A percentile compares a stretch with the other conserved stretches of the same genome.
phyloP scores from a whole-genome alignment of 2,113 vertebrate genomes.

The Macroglossus sobrinus region DNA sequence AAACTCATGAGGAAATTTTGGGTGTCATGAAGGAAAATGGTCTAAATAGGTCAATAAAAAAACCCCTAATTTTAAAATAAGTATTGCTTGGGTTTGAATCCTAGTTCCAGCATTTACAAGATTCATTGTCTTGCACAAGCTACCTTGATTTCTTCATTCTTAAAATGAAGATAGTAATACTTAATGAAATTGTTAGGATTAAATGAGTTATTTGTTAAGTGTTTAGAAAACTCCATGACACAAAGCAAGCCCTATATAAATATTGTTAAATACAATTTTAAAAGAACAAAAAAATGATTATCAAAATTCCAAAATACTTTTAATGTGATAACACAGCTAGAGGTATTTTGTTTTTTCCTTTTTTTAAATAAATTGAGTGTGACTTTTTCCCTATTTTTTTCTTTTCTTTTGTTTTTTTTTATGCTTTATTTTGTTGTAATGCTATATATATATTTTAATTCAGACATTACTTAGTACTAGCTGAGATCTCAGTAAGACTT shows the following conservation, averaged over 20 bases:
- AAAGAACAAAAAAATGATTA: neutral
- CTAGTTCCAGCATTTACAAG: neutral
- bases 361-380: neutral
- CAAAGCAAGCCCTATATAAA: neutral
- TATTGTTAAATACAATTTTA: neutral
- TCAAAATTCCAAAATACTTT: conserved; percentile 16
- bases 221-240: neutral
- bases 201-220: neutral
- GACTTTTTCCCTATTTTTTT: neutral
- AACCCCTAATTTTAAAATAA: neutral
- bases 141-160: neutral
- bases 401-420: neutral
- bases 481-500: neutral
- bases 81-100: neutral
- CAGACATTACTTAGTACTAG: neutral
- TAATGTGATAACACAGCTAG: neutral
- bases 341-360: neutral
- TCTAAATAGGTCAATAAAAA: neutral
- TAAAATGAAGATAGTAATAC: neutral
- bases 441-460: neutral
- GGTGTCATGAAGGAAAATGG: neutral
- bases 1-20: neutral
- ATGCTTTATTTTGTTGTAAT: neutral
- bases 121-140: neutral
- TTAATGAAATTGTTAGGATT: neutral